Conservation (phyloP, 2,888 invertebrate species). For the Rhagophthalmus giganteus region DNA sequence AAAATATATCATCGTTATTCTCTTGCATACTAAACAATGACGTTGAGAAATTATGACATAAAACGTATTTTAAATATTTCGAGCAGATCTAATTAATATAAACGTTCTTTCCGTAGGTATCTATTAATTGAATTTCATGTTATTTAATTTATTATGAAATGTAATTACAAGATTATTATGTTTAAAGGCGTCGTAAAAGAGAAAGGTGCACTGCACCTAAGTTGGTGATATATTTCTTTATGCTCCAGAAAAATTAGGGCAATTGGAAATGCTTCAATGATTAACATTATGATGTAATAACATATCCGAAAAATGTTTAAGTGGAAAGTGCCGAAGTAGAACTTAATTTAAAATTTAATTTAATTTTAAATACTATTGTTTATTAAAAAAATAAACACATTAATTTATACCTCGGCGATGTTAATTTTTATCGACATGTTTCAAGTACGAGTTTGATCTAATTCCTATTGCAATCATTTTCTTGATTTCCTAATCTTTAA, state of each 20-base stretch:
- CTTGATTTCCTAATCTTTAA: too few relatives aligned
- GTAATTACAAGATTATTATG: conserved; percentile 7
- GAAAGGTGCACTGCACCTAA: conserved; percentile 12
- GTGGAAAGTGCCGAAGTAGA: conserved; percentile 12
- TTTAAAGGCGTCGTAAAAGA: conserved; percentile 11
- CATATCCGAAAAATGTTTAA: conserved; percentile 12
- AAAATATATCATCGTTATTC: not conserved
- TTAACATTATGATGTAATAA: conserved; percentile 19
- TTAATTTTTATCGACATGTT: not conserved
- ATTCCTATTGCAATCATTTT: too few relatives aligned
- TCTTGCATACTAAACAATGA: too few relatives aligned
- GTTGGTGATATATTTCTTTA: conserved; percentile 18
- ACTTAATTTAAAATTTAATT: conserved; percentile 2
- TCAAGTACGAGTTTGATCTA: too few relatives aligned
- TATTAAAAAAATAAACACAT: not conserved
- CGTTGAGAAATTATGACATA: not conserved
- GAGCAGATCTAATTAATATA: too few relatives aligned
- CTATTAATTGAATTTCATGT: not conserved
- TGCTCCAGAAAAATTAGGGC: conserved; percentile 20
- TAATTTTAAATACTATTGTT: not conserved
- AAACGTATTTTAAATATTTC: too few relatives aligned
- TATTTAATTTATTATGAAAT: conserved; percentile 16
- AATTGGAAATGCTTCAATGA: conserved; percentile 17
- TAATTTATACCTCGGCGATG: not conserved
- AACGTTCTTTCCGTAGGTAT: not conserved